Base-by-base conservation (phyloP, 2,113 vertebrate species). In the Formicarius rufipectus region DNA sequence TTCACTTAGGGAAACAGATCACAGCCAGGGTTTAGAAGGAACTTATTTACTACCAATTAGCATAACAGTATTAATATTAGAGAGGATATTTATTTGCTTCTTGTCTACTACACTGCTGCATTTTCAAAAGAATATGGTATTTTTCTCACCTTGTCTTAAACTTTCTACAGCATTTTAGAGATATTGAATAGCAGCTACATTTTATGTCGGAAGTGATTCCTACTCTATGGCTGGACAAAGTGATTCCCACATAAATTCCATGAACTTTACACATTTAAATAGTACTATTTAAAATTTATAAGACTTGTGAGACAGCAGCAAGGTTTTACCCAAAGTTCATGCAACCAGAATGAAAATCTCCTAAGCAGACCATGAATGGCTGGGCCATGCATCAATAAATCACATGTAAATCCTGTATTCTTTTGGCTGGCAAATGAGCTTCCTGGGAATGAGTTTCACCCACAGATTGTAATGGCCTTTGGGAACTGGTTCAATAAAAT, bases 321-420 rank as follows among this genome's bases (percentile, higher is more conserved):
- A 89, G 75, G 56, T 88, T 91, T 86, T 84, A 67, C 40, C 37
- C n/a, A 49, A 66, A 63, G 90, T 81, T 89, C 84, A 40, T 72
- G 56, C 58, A 75, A 72, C 35, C 40, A 24, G 52, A 45, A 72
- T 73, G 73, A 68, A 96, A 97, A 89, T 78, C 73, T 92, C 79
- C 76, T 53, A 59, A 44, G 75, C 90, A 92, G 90, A 96, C 6
- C 22, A 19, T 93, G 88, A 94, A 92, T 83, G 95, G 85, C 86
- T 94, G 88, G 86, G 49, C 63, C 31, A 79, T 33, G 83, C 68
- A 71, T 90, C 88, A 92, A 56, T 87, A 93, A 92, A 86, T 92
- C 83, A 92, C 79, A 52, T 2, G 1, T 75, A 75, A 92, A 95
- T 74, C 30, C 47, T 73, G 84, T 68, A 66, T 93, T 87, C 23